A percentile compares a stretch with the other conserved stretches of the same genome.
phyloP scores from a whole-genome alignment of 2,113 vertebrate species.

The Notothenia coriiceps region DNA sequence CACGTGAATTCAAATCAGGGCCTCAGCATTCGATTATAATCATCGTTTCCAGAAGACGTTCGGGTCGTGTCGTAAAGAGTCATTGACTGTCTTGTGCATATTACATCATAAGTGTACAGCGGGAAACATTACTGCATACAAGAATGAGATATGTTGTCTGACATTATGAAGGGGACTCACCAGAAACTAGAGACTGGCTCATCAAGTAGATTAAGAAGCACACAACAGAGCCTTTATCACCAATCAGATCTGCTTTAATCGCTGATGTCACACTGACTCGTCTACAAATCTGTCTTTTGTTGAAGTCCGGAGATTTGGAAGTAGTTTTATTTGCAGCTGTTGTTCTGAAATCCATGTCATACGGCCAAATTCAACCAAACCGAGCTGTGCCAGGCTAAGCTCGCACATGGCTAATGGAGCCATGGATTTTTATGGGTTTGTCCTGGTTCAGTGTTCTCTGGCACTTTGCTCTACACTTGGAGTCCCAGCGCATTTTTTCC shows the following conservation, averaged over 20 bases:
- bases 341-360: constrained; percentile 41
- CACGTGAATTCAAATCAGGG: constrained; percentile 9
- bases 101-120: constrained; percentile 3
- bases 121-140: neutral
- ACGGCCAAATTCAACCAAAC: constrained; percentile 39
- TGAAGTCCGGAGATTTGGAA: constrained; percentile 16
- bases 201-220: neutral
- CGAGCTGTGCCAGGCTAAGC: constrained; percentile 61
- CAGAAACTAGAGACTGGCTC: neutral
- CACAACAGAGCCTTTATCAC: constrained; percentile 26
- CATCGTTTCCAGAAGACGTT: constrained; percentile 42
- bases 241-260: constrained; percentile 16
- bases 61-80: constrained; percentile 39
- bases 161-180: neutral
- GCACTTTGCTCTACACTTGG: constrained; percentile 66
- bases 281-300: constrained; percentile 8
- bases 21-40: neutral
- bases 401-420: constrained; percentile 66
- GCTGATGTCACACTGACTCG: constrained; percentile 6
- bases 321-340: constrained; percentile 64
- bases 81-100: neutral
- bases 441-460: constrained; percentile 67
- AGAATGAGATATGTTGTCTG: neutral
- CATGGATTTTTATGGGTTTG: constrained; percentile 65
- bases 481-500: constrained; percentile 76